These are phyloP conservation scores for Ectemnius cavifrons DNA, from an alignment of 2,888 invertebrate genomes.

Conservation along the genomic window DNA sequence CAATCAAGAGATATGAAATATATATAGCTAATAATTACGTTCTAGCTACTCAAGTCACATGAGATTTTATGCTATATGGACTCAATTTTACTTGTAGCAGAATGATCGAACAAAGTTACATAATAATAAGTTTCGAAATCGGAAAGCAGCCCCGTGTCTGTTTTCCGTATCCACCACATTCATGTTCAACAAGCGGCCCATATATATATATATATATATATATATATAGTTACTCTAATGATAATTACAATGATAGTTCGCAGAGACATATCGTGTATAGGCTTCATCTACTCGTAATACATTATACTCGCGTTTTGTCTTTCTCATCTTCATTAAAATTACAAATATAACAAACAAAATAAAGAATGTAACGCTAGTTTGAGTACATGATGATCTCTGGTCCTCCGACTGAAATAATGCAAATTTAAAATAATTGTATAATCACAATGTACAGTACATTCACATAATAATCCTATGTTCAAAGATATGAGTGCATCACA, in stretches of 20 bases:
- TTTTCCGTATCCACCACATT: conserved; percentile 12
- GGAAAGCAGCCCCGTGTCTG: conserved; percentile 14
- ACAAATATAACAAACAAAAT: conserved; percentile 54
- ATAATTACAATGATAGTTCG: conserved; percentile 44
- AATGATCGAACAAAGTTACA: conserved; percentile 44
- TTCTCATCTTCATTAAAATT: conserved; percentile 35
- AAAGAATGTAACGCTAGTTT: conserved; percentile 59
- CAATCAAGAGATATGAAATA: too few species aligned
- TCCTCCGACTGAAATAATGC: conserved; percentile 55
- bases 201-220: conserved; percentile 22
- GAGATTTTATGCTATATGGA: too few species aligned
- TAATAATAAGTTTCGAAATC: conserved; percentile 17
- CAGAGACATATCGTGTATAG: conserved; percentile 24
- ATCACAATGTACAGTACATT: conserved; percentile 64
- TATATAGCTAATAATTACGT: too few species aligned
- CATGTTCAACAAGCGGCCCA: conserved; percentile 55
- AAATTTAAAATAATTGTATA: conserved; percentile 55
- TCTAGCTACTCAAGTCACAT: too few species aligned
- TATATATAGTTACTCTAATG: conserved; percentile 49
- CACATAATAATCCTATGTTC: conserved; percentile 53
- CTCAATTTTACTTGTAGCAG: conserved; percentile 50
- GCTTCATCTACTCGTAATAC: conserved; percentile 37
- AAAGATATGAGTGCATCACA: conserved; percentile 59
- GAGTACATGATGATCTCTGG: conserved; percentile 53
- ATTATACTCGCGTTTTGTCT: conserved; percentile 40